Conservation (phyloP, 1,140 invertebrate species). For the Platorchestia sp. region DNA sequence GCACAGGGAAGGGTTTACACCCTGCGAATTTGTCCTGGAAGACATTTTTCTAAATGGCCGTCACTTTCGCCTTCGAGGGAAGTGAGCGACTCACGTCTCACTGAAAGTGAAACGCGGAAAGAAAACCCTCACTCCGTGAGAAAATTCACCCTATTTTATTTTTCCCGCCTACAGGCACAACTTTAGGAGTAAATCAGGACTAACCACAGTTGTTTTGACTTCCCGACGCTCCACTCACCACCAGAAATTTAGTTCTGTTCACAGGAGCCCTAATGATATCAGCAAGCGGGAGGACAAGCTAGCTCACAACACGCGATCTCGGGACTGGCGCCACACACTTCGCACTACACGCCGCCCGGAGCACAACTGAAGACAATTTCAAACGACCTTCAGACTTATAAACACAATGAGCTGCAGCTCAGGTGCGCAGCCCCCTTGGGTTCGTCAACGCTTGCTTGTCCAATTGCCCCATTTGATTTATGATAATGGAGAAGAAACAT, state of each 20-base stretch:
- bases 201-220: neutral
- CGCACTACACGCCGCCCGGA: slow-evolving; percentile 22
- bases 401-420: slow-evolving; percentile 17
- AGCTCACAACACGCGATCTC: neutral
- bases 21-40: neutral
- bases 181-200: neutral
- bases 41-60: neutral
- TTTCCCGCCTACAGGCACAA: neutral
- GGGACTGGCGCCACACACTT: neutral
- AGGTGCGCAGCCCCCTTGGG: neutral
- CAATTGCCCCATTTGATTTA: neutral
- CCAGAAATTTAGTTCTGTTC: neutral
- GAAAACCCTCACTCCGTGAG: neutral
- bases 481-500: neutral
- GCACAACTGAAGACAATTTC: slow-evolving; percentile 20
- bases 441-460: neutral
- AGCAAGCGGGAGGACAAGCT: neutral
- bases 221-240: neutral
- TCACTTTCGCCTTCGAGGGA: slow-evolving; percentile 18
- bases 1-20: neutral
- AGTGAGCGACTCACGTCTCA: neutral
- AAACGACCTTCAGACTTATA: slow-evolving; percentile 49
- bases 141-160: neutral
- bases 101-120: slow-evolving; percentile 13
- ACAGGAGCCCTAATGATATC: neutral